Percentiles rank a stretch among this genome's conserved stretches.
Evolutionary conservation across 2,888 invertebrate genomes (phyloP).

Genomic region (Euclidia mi): DNA sequence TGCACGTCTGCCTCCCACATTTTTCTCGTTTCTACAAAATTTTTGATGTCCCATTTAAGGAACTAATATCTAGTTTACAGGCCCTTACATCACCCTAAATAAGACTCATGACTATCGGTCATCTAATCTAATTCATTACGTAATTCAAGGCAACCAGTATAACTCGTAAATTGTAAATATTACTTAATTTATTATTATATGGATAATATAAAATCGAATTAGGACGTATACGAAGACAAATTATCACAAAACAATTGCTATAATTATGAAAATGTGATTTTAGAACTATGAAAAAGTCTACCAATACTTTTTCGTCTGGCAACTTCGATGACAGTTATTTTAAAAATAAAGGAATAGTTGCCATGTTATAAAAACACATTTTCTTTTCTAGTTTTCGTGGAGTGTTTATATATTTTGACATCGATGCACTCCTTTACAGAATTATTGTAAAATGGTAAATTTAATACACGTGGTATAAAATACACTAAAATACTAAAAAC

Average conservation of each 20-base stretch:
- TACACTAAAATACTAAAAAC: conserved; percentile 62
- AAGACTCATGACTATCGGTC: conserved; percentile 39
- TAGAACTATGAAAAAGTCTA: conserved; percentile 8
- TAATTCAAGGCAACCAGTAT: conserved; percentile 85
- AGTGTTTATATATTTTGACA: conserved; percentile 42
- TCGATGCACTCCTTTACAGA: conserved; percentile 46
- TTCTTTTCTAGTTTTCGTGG: conserved; percentile 40
- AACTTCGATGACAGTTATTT: background rate
- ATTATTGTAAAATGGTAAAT: conserved; percentile 59
- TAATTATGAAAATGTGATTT: conserved; percentile 29
- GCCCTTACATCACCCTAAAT: conserved; percentile 54
- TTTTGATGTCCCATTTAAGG: background rate
- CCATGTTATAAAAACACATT: conserved; percentile 35
- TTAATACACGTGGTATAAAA: conserved; percentile 68
- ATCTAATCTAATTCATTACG: conserved; percentile 67
- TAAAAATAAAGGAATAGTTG: background rate
- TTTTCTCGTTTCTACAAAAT: background rate
- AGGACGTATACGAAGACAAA: conserved; percentile 72
- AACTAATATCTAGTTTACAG: conserved; percentile 47
- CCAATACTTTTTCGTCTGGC: too few relatives aligned
- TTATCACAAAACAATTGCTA: conserved; percentile 76
- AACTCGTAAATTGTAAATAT: conserved; percentile 25
- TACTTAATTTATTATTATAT: conserved; percentile 55
- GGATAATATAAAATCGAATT: conserved; percentile 41
- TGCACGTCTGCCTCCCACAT: background rate